Percentiles rank a stretch among this genome's conserved stretches.
These are phyloP conservation scores for Hormiphora californensis DNA, from an alignment of 37 sponge, comb jelly and placozoan genomes.

Conservation along the genomic window DNA sequence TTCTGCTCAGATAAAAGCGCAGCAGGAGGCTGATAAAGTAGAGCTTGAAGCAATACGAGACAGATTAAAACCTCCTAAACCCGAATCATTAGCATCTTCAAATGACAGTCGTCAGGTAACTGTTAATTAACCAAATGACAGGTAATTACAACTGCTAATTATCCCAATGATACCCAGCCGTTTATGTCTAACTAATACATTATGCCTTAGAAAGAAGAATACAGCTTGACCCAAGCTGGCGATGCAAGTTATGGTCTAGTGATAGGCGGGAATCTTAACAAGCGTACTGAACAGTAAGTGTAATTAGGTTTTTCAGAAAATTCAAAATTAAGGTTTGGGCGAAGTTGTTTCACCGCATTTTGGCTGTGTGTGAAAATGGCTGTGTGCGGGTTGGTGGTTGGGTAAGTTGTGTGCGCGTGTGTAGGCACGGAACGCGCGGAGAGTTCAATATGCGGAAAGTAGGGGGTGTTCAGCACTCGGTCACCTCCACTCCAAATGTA, in stretches of 20 bases:
- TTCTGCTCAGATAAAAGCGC: not conserved
- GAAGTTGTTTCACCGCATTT: not conserved
- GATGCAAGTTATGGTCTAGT: constrained; percentile 15
- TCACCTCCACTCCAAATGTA: too few relatives aligned
- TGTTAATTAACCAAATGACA: not conserved
- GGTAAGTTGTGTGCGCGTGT: too few relatives aligned
- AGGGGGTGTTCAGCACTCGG: too few relatives aligned
- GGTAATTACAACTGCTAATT: not conserved
- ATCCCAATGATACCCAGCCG: too few relatives aligned
- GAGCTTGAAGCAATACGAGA: constrained; percentile 34
- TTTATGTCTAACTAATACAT: too few relatives aligned
- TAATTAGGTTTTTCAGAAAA: not conserved
- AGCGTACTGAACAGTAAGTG: constrained; percentile 45
- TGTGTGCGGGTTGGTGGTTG: too few relatives aligned
- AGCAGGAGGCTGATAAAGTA: not conserved
- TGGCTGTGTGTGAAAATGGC: not conserved
- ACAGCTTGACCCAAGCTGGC: constrained; percentile 43
- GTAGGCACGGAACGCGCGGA: constrained; percentile 50
- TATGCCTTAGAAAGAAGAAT: constrained; percentile 33
- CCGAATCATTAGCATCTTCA: not conserved
- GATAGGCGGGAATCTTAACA: constrained; percentile 11
- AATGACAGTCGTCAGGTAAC: not conserved
- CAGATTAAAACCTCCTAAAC: constrained; percentile 25
- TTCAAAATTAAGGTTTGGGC: not conserved
- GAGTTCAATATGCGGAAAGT: too few relatives aligned